Evolutionary conservation across 2,888 invertebrate genomes (phyloP), one percentile per base, ranked within the genome.

Genomic region (Drosophila eohydei): DNA sequence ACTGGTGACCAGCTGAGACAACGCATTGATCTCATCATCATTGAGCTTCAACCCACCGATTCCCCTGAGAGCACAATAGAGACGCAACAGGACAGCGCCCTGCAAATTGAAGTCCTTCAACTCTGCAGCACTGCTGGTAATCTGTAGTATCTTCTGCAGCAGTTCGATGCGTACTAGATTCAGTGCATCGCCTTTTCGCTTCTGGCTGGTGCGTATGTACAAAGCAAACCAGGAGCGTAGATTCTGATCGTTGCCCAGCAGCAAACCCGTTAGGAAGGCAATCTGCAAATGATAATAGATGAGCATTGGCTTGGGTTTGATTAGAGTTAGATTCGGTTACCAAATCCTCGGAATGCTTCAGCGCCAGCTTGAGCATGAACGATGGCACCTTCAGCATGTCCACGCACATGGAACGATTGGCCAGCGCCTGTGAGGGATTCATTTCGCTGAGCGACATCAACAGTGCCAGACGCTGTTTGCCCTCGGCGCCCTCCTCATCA

Each of bases 11-110:
- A 99, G 93, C 88, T 97, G 95, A 14, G 98, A 95, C 36, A 99
- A 94, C 54, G 96, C 94, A 63, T 95, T 94, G 28, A 98, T 96
- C 94, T 99, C 99, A 81, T 98, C 98, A 91, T 98, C 98, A 91
- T 97, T 97, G 90, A 97, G 97, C 95, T 98, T 98, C 14, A 98
- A 96, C 1, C 97, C 97, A 0, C 98, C 98, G 65, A 98, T 97
- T 51, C 98, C 98, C 82, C 98, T 95, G 0, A 99, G 94, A 0
- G 98, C 98, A 93, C 98, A 98, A 91, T 98, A 98, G 0, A 99
- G 94, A 48, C 98, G 94, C 32, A 98, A 93, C 46, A 98, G 93
- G 1, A 98, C 97, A n/a, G 98, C 97, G 0, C 97, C 98, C 92
- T 97, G 96, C 0, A 98, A 96, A 8, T 96, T 95, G 83, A 94